Conservation (phyloP, 1,140 invertebrate genomes). For the Oryctes rhinoceros region DNA sequence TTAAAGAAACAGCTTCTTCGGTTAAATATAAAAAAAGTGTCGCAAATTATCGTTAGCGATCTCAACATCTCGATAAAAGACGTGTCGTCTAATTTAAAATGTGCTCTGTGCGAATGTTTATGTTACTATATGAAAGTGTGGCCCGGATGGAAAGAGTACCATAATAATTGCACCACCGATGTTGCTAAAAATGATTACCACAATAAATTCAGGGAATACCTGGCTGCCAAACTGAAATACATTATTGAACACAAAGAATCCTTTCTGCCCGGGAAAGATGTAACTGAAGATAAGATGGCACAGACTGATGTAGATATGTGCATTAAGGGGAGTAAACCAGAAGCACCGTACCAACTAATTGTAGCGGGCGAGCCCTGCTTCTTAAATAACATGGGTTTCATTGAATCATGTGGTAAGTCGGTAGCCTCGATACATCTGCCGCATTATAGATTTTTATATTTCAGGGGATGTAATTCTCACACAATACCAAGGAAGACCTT, state of each 20-base stretch:
- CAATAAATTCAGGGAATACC: conserved; percentile 16
- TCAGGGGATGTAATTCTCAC: neutral
- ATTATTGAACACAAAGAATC: neutral
- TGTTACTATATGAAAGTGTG: conserved; percentile 39
- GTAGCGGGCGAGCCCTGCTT: conserved; percentile 7
- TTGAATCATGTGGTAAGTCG: conserved; percentile 28
- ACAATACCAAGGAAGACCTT: conserved; percentile 11
- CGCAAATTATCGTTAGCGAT: neutral
- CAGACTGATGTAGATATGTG: neutral
- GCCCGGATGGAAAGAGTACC: conserved; percentile 33
- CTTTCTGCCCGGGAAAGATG: neutral
- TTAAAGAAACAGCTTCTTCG: conserved; percentile 8
- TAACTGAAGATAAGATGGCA: neutral
- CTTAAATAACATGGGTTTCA: conserved; percentile 40
- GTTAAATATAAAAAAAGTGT: conserved; percentile 8
- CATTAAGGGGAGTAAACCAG: neutral
- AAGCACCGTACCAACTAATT: conserved; percentile 25
- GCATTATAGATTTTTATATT: neutral
- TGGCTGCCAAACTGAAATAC: neutral
- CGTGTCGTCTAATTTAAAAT: neutral
- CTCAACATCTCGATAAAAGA: conserved; percentile 2
- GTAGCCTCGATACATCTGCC: neutral
- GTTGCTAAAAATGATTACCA: neutral
- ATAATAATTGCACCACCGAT: neutral
- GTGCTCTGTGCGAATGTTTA: conserved; percentile 19